A percentile compares a stretch with the other conserved stretches of the same genome.
phyloP scores from a whole-genome alignment of 2,797 vertebrate genomes.

The Salmo trutta region DNA sequence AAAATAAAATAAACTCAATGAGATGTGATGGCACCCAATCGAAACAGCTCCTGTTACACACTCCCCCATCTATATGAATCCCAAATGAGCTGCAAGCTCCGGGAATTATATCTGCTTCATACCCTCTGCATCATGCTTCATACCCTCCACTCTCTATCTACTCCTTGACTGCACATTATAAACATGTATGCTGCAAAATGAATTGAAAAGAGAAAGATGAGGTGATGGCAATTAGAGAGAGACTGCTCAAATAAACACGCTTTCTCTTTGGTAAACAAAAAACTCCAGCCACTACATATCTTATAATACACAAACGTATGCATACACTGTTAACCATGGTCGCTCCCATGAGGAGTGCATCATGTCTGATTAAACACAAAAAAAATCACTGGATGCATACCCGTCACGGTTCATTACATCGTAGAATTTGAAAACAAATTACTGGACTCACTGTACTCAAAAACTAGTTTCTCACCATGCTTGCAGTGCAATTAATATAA shows the following conservation, averaged over 20 bases:
- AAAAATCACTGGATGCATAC: slow-evolving; percentile 13
- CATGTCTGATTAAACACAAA: slow-evolving; percentile 5
- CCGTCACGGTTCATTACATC: slow-evolving; percentile 26
- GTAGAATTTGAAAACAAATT: slow-evolving; percentile 32
- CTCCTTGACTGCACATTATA: slow-evolving; percentile 25
- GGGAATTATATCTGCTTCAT: slow-evolving; percentile 31
- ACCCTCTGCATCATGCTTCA: slow-evolving; percentile 33
- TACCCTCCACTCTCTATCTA: not conserved
- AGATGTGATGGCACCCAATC: slow-evolving; percentile 56
- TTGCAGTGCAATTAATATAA: slow-evolving; percentile 45
- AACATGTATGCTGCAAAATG: slow-evolving; percentile 25
- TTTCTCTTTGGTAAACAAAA: slow-evolving; percentile 39
- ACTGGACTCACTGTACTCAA: slow-evolving; percentile 8
- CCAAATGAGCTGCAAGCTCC: slow-evolving; percentile 24
- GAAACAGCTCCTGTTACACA: slow-evolving; percentile 36
- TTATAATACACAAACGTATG: not conserved
- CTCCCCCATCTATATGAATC: slow-evolving; percentile 22
- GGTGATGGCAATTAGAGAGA: slow-evolving; percentile 6
- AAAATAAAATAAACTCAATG: not conserved
- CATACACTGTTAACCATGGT: slow-evolving; percentile 17
- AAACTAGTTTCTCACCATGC: slow-evolving; percentile 45
- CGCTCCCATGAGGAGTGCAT: slow-evolving; percentile 3
- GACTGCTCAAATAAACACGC: slow-evolving; percentile 24
- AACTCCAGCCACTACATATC: slow-evolving; percentile 1
- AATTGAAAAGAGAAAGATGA: slow-evolving; percentile 6